Base-by-base conservation (phyloP, 2,888 invertebrate genomes). In the Spilarctia lutea region DNA sequence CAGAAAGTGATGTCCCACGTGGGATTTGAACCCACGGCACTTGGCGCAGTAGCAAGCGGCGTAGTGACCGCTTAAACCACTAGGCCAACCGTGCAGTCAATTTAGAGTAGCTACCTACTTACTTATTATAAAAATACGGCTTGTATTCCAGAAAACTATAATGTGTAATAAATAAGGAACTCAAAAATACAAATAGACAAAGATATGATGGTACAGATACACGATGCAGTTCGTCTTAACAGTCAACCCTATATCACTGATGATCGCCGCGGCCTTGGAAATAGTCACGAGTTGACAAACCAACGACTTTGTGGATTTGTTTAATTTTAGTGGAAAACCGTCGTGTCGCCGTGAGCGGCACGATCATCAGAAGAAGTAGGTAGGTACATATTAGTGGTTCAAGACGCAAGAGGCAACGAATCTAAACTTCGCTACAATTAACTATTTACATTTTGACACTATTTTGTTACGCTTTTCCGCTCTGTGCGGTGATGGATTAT, bases 261-360 rank as follows among this genome's bases (percentile, higher is more conserved):
- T 90, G 90, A 91, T 86, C 82, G 78, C 78, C 76, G 79, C 88
- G 90, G 83, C 94, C 94, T 94, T 94, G 91, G 77, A 78, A 77
- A 71, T 78, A 92, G 93, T 94, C 94, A 94, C 94, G 94, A 94
- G 86, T 91, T 94, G 94, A 94, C 94, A 94, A 93, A 92, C 90
- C 87, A 89, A 86, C 88, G 87, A 85, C 83, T 86, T 86, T 84
- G 87, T 87, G 85, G 90, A 91, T 93, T 93, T 92, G 91, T 91
- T 90, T 91, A 91, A 92, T 94, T 93, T 93, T 91, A 89, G 90
- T 89, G 88, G 89, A 92, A 92, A 93, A 91, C 87, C 87, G 83
- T 84, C 86, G 79, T 76, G 76, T 76, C 85, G 84, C 87, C 91
- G 89, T 91, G 91, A 89, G 88, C 83, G 74, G 80, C 72, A 77